Evolutionary conservation across 2,113 vertebrate species (phyloP).

Genomic region (Telmatochromis sp.): DNA sequence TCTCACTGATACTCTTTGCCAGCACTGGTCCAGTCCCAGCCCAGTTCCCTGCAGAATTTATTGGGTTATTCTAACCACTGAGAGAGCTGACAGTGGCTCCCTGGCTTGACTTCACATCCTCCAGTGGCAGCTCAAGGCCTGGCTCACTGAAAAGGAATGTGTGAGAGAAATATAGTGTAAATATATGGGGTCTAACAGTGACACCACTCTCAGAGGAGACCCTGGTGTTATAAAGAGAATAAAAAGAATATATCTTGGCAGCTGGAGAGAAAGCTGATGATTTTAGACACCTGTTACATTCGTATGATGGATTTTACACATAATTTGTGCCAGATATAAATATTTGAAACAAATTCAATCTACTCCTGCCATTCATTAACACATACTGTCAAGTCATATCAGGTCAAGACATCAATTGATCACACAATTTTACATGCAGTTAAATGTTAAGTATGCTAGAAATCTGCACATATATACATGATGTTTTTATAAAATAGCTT

Average conservation of each 20-base stretch:
- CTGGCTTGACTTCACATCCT: conserved; percentile 73
- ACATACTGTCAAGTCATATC: not conserved
- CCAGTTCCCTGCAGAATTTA: conserved; percentile 48
- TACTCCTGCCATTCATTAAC: not conserved
- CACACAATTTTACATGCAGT: not conserved
- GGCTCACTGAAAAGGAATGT: conserved; percentile 91
- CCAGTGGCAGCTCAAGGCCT: conserved; percentile 72
- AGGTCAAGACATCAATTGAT: not conserved
- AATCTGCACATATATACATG: not conserved
- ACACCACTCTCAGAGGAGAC: conserved; percentile 69
- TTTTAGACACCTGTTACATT: conserved; percentile 19
- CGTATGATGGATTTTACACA: not conserved
- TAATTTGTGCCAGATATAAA: not conserved
- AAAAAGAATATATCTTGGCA: not conserved
- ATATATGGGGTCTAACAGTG: conserved; percentile 76
- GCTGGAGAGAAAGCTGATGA: not conserved
- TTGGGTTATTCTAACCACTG: conserved; percentile 59
- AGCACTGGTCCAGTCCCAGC: not conserved
- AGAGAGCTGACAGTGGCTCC: conserved; percentile 65
- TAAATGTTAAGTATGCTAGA: not conserved
- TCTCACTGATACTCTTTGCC: not conserved
- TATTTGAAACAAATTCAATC: not conserved
- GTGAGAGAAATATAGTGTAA: conserved; percentile 84
- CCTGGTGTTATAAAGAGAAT: not conserved
- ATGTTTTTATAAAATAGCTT: not conserved